Conservation (phyloP, 1,140 invertebrate genomes). For the Parapsyche elsis region DNA sequence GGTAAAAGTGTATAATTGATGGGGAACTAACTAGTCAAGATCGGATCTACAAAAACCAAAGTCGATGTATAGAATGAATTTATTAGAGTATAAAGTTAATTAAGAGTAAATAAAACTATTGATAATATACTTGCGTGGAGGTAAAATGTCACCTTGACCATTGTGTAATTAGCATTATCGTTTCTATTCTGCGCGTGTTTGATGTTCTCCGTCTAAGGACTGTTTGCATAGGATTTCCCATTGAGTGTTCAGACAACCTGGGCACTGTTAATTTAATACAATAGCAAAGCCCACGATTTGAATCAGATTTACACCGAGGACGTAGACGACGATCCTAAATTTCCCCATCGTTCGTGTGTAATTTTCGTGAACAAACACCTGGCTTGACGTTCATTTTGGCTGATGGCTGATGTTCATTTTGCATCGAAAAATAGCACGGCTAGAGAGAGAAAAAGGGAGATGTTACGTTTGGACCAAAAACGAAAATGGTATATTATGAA, state of each 20-base stretch:
- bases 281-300: neutral
- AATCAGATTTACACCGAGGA: slow-evolving; percentile 4
- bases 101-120: neutral
- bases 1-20: neutral
- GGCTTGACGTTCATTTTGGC: neutral
- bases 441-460: too few species aligned
- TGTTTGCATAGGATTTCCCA: slow-evolving; percentile 10
- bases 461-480: too few species aligned
- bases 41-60: too few species aligned
- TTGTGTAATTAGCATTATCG: neutral
- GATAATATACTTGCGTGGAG: neutral
- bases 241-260: neutral
- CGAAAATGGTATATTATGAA: too few species aligned
- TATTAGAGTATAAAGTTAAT: too few species aligned
- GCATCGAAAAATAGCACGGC: too few species aligned
- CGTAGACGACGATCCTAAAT: slow-evolving; percentile 3
- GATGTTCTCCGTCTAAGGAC: neutral
- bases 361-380: neutral
- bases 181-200: neutral
- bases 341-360: slow-evolving; percentile 1
- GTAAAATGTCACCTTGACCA: slow-evolving; percentile 11
- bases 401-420: neutral
- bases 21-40: neutral
- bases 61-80: too few species aligned
- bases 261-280: slow-evolving; percentile 16